Evolutionary conservation across 1,140 invertebrate species (phyloP).

Genomic region (Pseudobourletiella spinata): DNA sequence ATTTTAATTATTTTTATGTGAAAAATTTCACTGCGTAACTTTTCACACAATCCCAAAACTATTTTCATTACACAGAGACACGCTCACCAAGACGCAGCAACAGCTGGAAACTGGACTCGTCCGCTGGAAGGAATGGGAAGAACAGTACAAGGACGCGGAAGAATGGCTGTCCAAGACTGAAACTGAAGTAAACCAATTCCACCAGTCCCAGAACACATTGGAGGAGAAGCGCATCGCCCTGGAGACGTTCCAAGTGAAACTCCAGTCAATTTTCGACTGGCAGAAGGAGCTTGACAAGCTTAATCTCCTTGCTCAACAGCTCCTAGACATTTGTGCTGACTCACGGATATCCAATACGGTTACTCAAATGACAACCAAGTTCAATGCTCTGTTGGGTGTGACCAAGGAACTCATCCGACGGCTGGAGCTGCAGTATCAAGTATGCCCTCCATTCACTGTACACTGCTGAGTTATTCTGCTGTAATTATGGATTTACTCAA

Average conservation of each 20-base stretch:
- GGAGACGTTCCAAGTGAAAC: constrained; percentile 79
- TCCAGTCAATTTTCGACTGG: constrained; percentile 88
- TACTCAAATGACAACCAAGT: constrained; percentile 86
- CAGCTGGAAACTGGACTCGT: constrained; percentile 80
- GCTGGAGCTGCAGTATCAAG: constrained; percentile 80
- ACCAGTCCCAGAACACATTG: constrained; percentile 80
- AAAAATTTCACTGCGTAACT: no score
- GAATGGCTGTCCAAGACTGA: constrained; percentile 84
- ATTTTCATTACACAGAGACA: constrained; percentile 48
- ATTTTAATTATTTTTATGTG: neutral
- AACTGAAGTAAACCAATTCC: constrained; percentile 73
- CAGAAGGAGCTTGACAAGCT: constrained; percentile 68
- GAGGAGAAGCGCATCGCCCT: constrained; percentile 78
- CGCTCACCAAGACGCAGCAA: constrained; percentile 66
- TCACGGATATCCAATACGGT: constrained; percentile 87
- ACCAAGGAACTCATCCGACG: constrained; percentile 89
- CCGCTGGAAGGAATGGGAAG: constrained; percentile 92
- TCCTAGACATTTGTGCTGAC: constrained; percentile 85
- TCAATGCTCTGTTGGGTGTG: constrained; percentile 78
- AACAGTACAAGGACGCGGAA: constrained; percentile 78
- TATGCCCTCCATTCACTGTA: no score
- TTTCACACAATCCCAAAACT: no score
- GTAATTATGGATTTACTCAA: no score
- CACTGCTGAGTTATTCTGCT: no score
- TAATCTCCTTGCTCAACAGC: constrained; percentile 81